Evolutionary conservation across 1,140 invertebrate species (phyloP), one percentile per base, ranked within the genome.

Genomic region (Drosophila yakuba): DNA sequence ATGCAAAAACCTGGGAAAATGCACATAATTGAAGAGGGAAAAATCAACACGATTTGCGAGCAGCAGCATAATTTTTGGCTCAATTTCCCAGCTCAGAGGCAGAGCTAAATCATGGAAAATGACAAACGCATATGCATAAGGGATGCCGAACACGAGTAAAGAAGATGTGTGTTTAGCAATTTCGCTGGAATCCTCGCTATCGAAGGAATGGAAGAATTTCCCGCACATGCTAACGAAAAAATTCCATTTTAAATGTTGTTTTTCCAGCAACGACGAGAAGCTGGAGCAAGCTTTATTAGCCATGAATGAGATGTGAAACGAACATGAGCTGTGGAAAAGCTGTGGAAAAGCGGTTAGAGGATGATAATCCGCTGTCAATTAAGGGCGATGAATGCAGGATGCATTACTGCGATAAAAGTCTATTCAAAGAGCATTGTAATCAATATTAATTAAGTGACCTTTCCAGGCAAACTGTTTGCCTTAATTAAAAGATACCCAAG

Each of bases 391-490:
- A 84, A 83, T 62, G 55, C 47, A 25, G 11, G 36, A 55, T 89
- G 84, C 84, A 86, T 88, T 83, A 83, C 72, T 28, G 51, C 14
- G 23, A 47, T 61, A 51, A 63, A 63, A 55, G 50, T 14, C 41
- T 52, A 60, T 52, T 76, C 43, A 72, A 52, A 68, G 61, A 43
- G 45, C 47, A 44, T 74, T 61, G 79, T 88, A 83, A 89, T 88
- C 76, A 86, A 83, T 88, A 88, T 88, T 88, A 73, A 83, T 86
- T 83, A 76, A 56, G 61, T 43, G 25, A 60, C 45, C 74, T 50
- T 54, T 55, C 39, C 43, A 52, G n/a, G 12, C 20, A 15, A 11
- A 15, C 36, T 54, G 50, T 7, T 58, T 54, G 60, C 51, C 32
- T 14, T 75, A 78, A 88, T 88, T 88, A 83, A 86, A 88, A 60